Base-by-base conservation (phyloP, 1,140 invertebrate genomes). In the Sycobia sp. region DNA sequence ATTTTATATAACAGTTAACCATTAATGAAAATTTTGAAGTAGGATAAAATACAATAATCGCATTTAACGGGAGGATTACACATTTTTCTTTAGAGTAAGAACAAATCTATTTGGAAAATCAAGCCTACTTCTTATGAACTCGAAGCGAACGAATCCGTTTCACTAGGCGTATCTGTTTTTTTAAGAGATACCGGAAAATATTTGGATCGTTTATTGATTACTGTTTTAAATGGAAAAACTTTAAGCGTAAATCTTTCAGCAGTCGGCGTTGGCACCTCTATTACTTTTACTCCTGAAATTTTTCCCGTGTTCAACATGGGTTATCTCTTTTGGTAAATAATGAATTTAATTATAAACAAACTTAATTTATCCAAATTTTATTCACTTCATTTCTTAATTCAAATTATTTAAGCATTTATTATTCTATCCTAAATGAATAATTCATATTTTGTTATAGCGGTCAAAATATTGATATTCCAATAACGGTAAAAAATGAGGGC, bases 221-320 rank as follows among this genome's bases (percentile, higher is more conserved):
- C 60, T 9, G 36, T 81, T 14, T 43, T 66, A n/a, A 72, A 80
- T 43, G 71, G 73, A 27, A 50, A 64, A 23, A 67, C 44, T 0
- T 53, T 76, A 16, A 16, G 13, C 1, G 54, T 75, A 5, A 47
- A 56, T 7, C 11, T 81, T 0, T 61, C 18, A n/a, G 81, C 73
- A 1, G 66, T 65, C 41, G 82, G 80, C 10, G 54, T 76, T 22
- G 83, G 83, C 13, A 74, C 72, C 10, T 76, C 73, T 38, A 73
- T 84, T 27, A 50, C 75, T 29, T 75, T 75, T 38, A 65, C 76
- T 18, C 83, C 83, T 0, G 59, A 62, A 14, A 68, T 84, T 41
- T 71, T 76, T 49, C 82, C 82, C 0, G 58, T 62, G n/a, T 79
- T 76, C 20, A 69, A 83, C 41, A 71, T 81, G 51, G 83, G 82